Evolutionary conservation across 2,797 vertebrate species (phyloP).

Genomic region (Channallabes apus): DNA sequence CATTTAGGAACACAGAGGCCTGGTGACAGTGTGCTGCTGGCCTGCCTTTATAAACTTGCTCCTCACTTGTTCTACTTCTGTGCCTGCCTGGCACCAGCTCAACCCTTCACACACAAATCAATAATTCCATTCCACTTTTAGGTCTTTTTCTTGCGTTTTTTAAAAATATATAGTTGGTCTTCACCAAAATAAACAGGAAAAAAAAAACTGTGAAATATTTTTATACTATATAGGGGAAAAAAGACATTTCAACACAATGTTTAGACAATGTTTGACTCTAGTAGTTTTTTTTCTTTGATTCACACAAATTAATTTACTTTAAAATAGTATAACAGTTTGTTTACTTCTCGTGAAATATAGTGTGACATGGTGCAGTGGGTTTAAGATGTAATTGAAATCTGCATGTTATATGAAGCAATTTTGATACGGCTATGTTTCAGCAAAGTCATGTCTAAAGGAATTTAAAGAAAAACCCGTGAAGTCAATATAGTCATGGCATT

Average conservation of each 20-base stretch:
- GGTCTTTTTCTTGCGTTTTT: slow-evolving; percentile 34
- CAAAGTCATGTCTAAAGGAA: slow-evolving; percentile 63
- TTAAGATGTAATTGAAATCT: slow-evolving; percentile 52
- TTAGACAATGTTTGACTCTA: not conserved
- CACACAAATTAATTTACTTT: not conserved
- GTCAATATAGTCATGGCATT: slow-evolving; percentile 71
- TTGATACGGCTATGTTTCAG: slow-evolving; percentile 19
- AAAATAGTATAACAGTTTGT: slow-evolving; percentile 45
- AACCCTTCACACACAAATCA: slow-evolving; percentile 44
- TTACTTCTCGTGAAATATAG: not conserved
- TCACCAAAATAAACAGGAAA: slow-evolving; percentile 32
- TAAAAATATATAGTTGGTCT: slow-evolving; percentile 30
- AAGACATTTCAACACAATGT: not conserved
- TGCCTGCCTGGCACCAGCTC: slow-evolving; percentile 45
- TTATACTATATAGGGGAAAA: not conserved
- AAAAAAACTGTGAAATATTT: slow-evolving; percentile 13
- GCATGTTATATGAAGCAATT: slow-evolving; percentile 3
- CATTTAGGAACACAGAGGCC: slow-evolving; percentile 68
- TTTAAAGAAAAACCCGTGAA: slow-evolving; percentile 69
- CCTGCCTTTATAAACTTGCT: slow-evolving; percentile 60
- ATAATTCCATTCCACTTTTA: slow-evolving; percentile 50
- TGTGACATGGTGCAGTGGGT: slow-evolving; percentile 27
- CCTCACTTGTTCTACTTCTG: slow-evolving; percentile 58
- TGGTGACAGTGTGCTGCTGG: slow-evolving; percentile 64
- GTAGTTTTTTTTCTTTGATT: not conserved